Percentiles rank a stretch among this genome's conserved stretches.
Conservation (phyloP, 2,113 vertebrate genomes). For the Lota lota region DNA sequence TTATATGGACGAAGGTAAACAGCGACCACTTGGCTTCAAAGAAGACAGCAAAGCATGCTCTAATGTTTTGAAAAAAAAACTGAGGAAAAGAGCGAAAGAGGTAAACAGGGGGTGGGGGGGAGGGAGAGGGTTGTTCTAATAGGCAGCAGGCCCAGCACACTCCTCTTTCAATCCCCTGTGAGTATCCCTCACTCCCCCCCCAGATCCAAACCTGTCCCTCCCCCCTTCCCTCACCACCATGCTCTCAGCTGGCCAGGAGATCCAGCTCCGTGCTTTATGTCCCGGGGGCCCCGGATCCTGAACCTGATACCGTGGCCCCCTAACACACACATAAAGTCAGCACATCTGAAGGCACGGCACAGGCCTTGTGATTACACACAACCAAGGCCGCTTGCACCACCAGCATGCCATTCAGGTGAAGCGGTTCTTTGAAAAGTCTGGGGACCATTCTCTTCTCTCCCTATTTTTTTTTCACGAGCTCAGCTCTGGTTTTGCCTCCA, state of each 20-base stretch:
- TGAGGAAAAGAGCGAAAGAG: neutral
- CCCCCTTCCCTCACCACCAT: neutral
- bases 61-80: no score
- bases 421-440: neutral
- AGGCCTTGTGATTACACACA: conserved; percentile 23
- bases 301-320: neutral
- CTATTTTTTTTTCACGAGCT: no score
- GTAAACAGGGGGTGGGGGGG: neutral
- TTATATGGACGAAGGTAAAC: neutral
- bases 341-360: conserved; percentile 31
- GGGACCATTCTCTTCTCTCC: no score
- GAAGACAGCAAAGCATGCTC: no score
- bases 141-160: conserved; percentile 11
- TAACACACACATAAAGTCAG: conserved; percentile 40
- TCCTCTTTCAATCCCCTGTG: conserved; percentile 1
- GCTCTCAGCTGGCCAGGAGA: conserved; percentile 15
- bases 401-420: conserved; percentile 11
- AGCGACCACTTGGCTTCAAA: neutral
- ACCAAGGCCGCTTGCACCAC: conserved; percentile 15
- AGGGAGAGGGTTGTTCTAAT: neutral
- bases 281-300: conserved; percentile 7
- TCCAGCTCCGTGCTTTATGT: conserved; percentile 38
- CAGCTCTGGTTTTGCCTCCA: no score
- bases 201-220: neutral
- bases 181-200: neutral